These are phyloP conservation scores for Zaprionus kolodkinae DNA, from an alignment of 1,140 invertebrate species.

Conservation along the genomic window DNA sequence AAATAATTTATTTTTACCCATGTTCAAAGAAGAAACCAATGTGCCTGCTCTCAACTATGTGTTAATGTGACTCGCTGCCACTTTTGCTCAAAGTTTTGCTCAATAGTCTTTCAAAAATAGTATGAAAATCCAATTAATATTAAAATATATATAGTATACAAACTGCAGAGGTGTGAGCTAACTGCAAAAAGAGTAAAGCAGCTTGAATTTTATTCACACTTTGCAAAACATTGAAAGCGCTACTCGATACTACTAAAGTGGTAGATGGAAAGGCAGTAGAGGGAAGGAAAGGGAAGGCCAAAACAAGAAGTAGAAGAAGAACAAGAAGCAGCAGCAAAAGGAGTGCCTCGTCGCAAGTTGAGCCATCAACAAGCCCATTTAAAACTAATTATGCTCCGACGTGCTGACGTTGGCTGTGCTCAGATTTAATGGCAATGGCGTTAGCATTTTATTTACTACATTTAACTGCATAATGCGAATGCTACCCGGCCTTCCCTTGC, in stretches of 20 bases:
- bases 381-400: constrained; percentile 70
- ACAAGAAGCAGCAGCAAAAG: neutral
- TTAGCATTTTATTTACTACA: constrained; percentile 78
- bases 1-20: too few species aligned
- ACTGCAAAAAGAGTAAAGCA: neutral
- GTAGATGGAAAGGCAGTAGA: neutral
- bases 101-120: neutral
- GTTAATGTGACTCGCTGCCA: neutral
- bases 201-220: neutral
- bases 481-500: neutral
- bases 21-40: too few species aligned
- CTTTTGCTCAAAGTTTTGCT: neutral
- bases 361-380: constrained; percentile 63
- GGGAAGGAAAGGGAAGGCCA: neutral
- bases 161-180: neutral
- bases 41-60: neutral
- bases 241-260: neutral
- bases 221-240: neutral
- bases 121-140: neutral
- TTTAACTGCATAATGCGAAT: constrained; percentile 74
- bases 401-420: constrained; percentile 59
- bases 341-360: constrained; percentile 38
- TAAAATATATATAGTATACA: neutral
- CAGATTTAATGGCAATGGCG: constrained; percentile 67
- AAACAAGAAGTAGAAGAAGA: constrained; percentile 1